Percentiles rank a stretch among this genome's conserved stretches.
These are phyloP conservation scores for Cremastinae sp. DNA, from an alignment of 2,888 invertebrate genomes.

Conservation along the genomic window DNA sequence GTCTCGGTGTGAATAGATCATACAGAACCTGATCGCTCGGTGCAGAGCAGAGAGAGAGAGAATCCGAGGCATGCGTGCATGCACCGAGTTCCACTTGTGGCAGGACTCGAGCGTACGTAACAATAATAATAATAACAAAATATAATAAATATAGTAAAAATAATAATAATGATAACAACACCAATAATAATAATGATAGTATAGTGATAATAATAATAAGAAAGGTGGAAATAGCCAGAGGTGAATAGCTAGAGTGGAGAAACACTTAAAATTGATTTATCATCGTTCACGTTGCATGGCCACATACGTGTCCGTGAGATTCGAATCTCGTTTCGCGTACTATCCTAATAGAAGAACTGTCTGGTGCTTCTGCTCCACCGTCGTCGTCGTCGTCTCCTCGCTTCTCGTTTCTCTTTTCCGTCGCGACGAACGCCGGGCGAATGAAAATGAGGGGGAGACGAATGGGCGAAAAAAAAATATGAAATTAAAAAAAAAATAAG, in stretches of 20 bases:
- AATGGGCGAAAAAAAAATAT: slow-evolving; percentile 46
- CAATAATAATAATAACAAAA: too few species aligned
- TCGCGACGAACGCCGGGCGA: slow-evolving; percentile 39
- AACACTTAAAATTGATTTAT: slow-evolving; percentile 64
- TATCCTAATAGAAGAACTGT: slow-evolving; percentile 48
- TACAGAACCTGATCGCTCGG: slow-evolving; percentile 31
- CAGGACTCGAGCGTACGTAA: too few species aligned
- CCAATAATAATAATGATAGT: too few species aligned
- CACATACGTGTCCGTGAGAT: slow-evolving; percentile 55
- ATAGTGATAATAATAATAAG: too few species aligned
- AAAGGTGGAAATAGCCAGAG: slow-evolving; percentile 55
- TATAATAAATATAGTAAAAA: too few species aligned
- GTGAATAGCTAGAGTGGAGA: slow-evolving; percentile 57
- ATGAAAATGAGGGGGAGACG: too few species aligned
- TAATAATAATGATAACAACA: too few species aligned
- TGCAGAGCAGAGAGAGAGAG: too few species aligned
- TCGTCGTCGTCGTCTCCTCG: too few species aligned
- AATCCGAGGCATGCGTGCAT: slow-evolving; percentile 34
- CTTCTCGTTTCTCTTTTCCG: too few species aligned
- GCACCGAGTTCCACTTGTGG: too few species aligned
- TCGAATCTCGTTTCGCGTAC: slow-evolving; percentile 51
- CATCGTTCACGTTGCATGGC: slow-evolving; percentile 57
- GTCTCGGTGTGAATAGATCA: slow-evolving; percentile 24
- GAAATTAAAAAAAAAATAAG: slow-evolving; percentile 18
- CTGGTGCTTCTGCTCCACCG: slow-evolving; percentile 37